These are phyloP conservation scores for Lasioglossum leucozonium DNA, from an alignment of 2,888 invertebrate genomes.

Conservation along the genomic window DNA sequence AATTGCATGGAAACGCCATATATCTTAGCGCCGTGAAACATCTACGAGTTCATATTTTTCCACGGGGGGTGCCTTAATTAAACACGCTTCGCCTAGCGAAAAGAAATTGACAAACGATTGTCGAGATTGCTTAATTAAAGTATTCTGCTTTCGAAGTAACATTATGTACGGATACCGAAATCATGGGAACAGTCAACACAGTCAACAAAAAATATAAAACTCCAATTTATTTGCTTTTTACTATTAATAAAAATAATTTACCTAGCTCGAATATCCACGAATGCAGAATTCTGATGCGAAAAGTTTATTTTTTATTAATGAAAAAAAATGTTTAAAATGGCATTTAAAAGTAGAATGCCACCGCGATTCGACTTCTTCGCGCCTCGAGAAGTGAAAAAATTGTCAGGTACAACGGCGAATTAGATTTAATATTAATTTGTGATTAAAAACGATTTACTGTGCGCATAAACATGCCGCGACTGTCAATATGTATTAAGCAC, in stretches of 20 bases:
- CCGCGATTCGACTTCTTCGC: not conserved
- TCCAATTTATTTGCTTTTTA: too few relatives aligned
- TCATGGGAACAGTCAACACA: not conserved
- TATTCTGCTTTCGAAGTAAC: too few relatives aligned
- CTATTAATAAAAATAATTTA: not conserved
- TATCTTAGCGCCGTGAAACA: slow-evolving; percentile 2
- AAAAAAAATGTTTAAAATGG: too few relatives aligned
- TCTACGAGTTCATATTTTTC: slow-evolving; percentile 14
- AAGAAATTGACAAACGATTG: not conserved
- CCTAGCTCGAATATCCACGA: too few relatives aligned
- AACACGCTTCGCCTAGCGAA: not conserved
- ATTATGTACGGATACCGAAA: too few relatives aligned
- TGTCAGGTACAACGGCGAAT: not conserved
- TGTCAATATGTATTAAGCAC: slow-evolving; percentile 1
- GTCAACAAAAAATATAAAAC: too few relatives aligned
- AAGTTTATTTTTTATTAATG: too few relatives aligned
- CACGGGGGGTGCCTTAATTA: slow-evolving; percentile 15
- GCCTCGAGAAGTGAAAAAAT: not conserved
- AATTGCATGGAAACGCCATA: slow-evolving; percentile 24
- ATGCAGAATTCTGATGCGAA: too few relatives aligned
- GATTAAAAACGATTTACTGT: not conserved
- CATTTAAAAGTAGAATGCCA: too few relatives aligned
- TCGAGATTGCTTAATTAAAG: not conserved
- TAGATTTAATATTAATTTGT: slow-evolving; percentile 2
- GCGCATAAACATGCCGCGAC: not conserved